Base-by-base conservation (phyloP, 2,888 invertebrate species). In the Homarus gammarus region DNA sequence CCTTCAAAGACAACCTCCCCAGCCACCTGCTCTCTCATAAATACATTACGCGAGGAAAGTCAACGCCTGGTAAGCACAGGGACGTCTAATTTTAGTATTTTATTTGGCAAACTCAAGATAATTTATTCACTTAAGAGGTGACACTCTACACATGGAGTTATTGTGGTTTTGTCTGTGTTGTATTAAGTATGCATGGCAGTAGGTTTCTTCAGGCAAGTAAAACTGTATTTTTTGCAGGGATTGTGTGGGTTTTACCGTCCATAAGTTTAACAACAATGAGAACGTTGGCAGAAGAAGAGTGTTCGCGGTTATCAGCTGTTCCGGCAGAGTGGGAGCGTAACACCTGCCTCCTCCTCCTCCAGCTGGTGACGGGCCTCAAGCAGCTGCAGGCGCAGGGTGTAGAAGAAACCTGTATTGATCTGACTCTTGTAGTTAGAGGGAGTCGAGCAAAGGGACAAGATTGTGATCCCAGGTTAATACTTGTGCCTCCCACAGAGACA, bases 331-430 rank as follows among this genome's bases (percentile, higher is more conserved):
- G 91, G 84, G 95, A 95, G 91, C 95, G 95, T 77, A 97, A 97
- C 92, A 96, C 96, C 70, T 96, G 96, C 91, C 97, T 97, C 93
- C 95, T 97, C 92, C 95, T 97, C 94, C 94, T 97, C 84, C 97
- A 97, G 93, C 94, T 97, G 90, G 96, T 97, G 40, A 97, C 97
- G 92, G 97, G 96, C 0, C 94, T 97, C 92, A 97, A 97, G 93
- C 96, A 96, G 93, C 94, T 97, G 38, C 97, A 97, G 94, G 96
- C 97, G 0, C 95, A 97, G 92, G 97, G 97, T 1, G 96, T 97
- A 38, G 97, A 97, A 93, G 97, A 97, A 93, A 95, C 97, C 56
- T 95, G 96, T 0, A 95, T 96, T 77, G 95, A 96, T 91, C 94
- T 97, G 89, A 95, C 96, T 51, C 96, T 96, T 92, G 96, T 97